A percentile compares a stretch with the other conserved stretches of the same genome.
Conservation (phyloP, 1,140 invertebrate genomes). For the Zaprionus davidi region DNA sequence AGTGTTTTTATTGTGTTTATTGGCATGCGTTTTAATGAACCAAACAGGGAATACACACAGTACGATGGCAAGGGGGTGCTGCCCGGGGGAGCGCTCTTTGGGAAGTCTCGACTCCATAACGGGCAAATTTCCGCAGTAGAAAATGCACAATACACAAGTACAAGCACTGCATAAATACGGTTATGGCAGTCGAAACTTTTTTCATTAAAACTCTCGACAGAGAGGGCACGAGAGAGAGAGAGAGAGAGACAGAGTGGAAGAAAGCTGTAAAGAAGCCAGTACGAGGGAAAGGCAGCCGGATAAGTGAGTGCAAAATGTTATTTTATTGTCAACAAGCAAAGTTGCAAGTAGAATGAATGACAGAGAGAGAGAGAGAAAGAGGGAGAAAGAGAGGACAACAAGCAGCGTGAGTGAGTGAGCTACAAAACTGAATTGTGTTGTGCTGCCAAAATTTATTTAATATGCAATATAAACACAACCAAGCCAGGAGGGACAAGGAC, state of each 20-base stretch:
- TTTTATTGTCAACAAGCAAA: conserved; percentile 82
- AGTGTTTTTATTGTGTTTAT: conserved; percentile 70
- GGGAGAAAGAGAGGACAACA: background rate
- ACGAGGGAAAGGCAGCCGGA: conserved; percentile 58
- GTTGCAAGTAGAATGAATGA: conserved; percentile 52
- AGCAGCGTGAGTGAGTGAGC: conserved; percentile 1
- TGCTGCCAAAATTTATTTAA: conserved; percentile 77
- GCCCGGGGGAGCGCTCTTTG: background rate
- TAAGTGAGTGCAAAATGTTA: conserved; percentile 83
- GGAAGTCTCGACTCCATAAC: conserved; percentile 59
- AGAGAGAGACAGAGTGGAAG: background rate
- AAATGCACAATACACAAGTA: conserved; percentile 25
- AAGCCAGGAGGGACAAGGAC: conserved; percentile 34
- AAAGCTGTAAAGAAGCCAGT: background rate
- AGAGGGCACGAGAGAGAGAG: background rate
- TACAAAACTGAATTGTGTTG: conserved; percentile 52
- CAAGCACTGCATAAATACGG: conserved; percentile 20
- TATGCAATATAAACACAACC: conserved; percentile 77
- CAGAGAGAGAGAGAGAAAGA: conserved; percentile 21
- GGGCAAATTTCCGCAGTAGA: conserved; percentile 54
- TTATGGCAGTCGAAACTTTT: conserved; percentile 65
- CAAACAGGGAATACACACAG: conserved; percentile 25
- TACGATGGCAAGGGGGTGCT: too few relatives aligned
- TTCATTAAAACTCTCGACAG: conserved; percentile 74
- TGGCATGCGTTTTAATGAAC: conserved; percentile 75